phyloP scores from a whole-genome alignment of 1,140 invertebrate species.

The Aphaenogaster rudis region DNA sequence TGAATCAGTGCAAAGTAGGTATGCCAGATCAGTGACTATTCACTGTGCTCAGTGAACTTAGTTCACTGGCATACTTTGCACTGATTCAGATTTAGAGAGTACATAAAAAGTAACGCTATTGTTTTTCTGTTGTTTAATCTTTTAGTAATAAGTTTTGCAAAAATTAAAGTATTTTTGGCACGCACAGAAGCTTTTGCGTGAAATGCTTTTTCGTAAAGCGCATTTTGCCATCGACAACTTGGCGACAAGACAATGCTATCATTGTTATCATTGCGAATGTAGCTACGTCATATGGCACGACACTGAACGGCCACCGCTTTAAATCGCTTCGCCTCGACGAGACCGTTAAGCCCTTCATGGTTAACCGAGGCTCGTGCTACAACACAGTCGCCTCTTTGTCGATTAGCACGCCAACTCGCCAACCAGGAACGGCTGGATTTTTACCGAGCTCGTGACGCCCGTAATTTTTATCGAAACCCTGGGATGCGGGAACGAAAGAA shows the following conservation, averaged over 20 bases:
- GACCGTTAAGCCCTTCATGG: conserved; percentile 71
- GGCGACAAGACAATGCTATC: conserved; percentile 79
- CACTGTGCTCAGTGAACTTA: no score
- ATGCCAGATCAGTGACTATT: no score
- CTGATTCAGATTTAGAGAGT: no score
- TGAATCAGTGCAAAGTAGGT: no score
- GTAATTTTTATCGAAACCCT: conserved; percentile 61
- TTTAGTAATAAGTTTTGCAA: background rate
- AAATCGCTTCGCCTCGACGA: conserved; percentile 70
- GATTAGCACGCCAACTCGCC: conserved; percentile 67
- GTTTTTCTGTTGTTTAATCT: background rate
- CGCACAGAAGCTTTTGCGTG: background rate
- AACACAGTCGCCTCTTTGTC: conserved; percentile 77
- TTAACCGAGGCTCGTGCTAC: conserved; percentile 71
- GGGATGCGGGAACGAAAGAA: conserved; percentile 49
- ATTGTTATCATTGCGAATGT: conserved; percentile 77
- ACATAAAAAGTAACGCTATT: background rate
- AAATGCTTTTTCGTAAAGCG: conserved; percentile 23
- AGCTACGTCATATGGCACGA: conserved; percentile 55
- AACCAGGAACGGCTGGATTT: conserved; percentile 66
- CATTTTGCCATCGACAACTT: conserved; percentile 60
- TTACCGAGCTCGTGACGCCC: conserved; percentile 54
- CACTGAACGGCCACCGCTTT: conserved; percentile 63
- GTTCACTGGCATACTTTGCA: no score
- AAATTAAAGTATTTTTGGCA: background rate